phyloP scores from a whole-genome alignment of 2,888 invertebrate genomes.

The Lamellibrachia satsuma region DNA sequence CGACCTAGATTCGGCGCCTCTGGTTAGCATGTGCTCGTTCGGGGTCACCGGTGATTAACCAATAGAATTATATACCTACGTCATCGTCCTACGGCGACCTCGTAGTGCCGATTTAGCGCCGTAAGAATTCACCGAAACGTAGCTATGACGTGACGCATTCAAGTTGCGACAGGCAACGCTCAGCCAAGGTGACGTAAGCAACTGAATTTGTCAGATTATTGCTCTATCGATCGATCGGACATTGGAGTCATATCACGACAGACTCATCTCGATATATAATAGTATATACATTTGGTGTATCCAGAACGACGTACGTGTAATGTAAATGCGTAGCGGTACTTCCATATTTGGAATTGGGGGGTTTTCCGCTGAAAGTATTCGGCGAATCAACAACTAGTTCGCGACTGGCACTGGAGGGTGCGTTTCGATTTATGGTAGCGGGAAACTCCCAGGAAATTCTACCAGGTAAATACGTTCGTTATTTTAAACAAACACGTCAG shows the following conservation, averaged over 20 bases:
- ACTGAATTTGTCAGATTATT: constrained; percentile 10
- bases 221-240: not conserved
- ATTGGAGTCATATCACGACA: not conserved
- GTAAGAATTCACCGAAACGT: not conserved
- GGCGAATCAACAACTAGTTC: not conserved
- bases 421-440: not conserved
- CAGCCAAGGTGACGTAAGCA: not conserved
- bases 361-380: not conserved
- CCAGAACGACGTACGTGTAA: not conserved
- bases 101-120: constrained; percentile 17
- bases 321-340: not conserved
- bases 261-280: not conserved
- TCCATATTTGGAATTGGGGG: not conserved
- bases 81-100: constrained; percentile 17
- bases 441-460: not conserved
- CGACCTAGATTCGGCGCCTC: not conserved
- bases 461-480: not conserved
- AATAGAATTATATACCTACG: constrained; percentile 17
- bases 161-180: constrained; percentile 12
- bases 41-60: constrained; percentile 2
- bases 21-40: constrained; percentile 1
- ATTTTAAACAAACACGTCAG: not conserved
- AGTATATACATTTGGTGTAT: not conserved
- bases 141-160: not conserved
- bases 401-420: not conserved